Evolutionary conservation across 2,113 vertebrate species (phyloP).

Genomic region (Psettodes erumei): DNA sequence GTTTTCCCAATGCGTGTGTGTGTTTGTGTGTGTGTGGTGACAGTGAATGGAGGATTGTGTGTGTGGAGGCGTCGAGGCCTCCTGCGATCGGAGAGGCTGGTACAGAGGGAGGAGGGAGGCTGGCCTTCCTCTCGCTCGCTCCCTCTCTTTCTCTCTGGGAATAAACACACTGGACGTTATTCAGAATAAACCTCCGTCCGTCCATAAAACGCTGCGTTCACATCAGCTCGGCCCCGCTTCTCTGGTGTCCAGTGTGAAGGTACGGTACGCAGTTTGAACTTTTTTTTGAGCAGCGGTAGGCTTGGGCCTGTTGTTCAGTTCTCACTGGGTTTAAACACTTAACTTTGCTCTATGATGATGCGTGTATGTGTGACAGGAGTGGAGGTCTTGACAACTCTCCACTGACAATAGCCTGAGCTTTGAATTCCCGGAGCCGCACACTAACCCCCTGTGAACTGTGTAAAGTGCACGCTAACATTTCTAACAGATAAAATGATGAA

Average conservation of each 20-base stretch:
- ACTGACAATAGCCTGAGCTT: no score
- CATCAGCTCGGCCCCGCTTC: neutral
- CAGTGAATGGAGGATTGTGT: constrained; percentile 91
- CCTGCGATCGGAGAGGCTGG: constrained; percentile 90
- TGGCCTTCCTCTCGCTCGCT: constrained; percentile 53
- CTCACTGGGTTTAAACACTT: no score
- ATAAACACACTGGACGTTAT: constrained; percentile 84
- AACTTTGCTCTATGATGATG: no score
- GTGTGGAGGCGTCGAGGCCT: constrained; percentile 84
- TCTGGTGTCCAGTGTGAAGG: neutral
- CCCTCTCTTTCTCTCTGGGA: constrained; percentile 7
- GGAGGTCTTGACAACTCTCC: no score
- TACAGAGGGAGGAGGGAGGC: constrained; percentile 85
- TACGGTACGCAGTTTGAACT: neutral
- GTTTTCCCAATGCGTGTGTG: neutral
- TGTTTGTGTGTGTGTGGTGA: neutral
- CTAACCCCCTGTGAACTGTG: no score
- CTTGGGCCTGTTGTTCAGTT: neutral
- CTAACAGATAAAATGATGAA: no score
- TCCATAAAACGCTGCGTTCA: neutral
- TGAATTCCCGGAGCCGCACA: no score
- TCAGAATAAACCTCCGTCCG: constrained; percentile 64
- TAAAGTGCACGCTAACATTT: no score
- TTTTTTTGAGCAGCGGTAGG: fast-evolving
- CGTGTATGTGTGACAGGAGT: no score